Base-by-base conservation (phyloP, 2,888 invertebrate genomes). In the Coleophora deauratella region DNA sequence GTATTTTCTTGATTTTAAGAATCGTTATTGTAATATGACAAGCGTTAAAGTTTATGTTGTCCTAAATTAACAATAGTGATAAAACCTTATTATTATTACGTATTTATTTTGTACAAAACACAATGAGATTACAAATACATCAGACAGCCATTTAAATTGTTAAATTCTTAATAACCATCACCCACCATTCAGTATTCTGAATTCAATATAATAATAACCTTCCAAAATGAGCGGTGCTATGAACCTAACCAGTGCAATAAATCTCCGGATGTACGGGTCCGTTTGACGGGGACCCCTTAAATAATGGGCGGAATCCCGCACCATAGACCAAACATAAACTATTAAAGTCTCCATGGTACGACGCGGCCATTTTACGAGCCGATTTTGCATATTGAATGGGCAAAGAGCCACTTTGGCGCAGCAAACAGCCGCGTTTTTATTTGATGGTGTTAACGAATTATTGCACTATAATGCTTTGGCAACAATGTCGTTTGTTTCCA, bases 221-320 rank as follows among this genome's bases (percentile, higher is more conserved):
- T 21, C 41, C 42, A 35, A 43, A 46, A 50, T 44, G 45, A 49
- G 42, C 46, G 46, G 40, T 21, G 36, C 27, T 41, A 52, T 47
- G 51, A 54, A 56, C 62, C 61, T 51, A 54, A 56, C 62, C 61
- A 51, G 55, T 51, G 49, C 49, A 70, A n/a, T 72, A 71, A 71
- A 74, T 72, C 52, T 44, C 55, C 58, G 64, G 60, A 62, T 62
- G 63, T 62, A 56, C 51, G 57, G 62, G 62, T 55, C 64, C 58
- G 68, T 69, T 67, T 72, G 71, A 72, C 64, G 65, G 64, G 60
- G 56, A 52, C 58, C 64, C 64, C 64, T 62, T 67, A 66, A 74
- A 72, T 75, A 72, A 75, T 73, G 68, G 72, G 62, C 66, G 71
- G 72, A 73, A 70, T 67, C 65, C 69, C 64, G 65, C 65, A 49